Conservation (phyloP, 2,113 vertebrate genomes). For the Ancistrus triradiatus region DNA sequence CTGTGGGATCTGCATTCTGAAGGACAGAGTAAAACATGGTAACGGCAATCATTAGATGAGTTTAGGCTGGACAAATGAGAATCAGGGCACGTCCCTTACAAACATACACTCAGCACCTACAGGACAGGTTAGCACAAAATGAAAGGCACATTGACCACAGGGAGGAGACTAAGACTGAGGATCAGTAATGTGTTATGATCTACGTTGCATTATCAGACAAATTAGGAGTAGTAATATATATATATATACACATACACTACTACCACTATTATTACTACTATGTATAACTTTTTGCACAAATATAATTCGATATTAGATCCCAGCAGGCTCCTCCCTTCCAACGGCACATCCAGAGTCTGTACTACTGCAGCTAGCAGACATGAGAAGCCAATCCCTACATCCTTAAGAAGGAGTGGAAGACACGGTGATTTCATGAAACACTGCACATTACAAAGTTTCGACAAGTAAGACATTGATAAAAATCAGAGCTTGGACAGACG, state of each 20-base stretch:
- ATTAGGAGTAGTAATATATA: too few species aligned
- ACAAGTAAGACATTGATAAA: constrained; percentile 15
- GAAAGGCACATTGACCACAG: constrained; percentile 41
- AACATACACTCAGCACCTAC: constrained; percentile 49
- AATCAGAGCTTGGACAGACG: neutral
- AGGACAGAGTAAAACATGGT: constrained; percentile 26
- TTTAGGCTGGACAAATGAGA: neutral
- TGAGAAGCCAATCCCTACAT: constrained; percentile 28
- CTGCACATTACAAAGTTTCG: constrained; percentile 20
- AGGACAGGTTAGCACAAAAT: constrained; percentile 52
- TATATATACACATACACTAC: too few species aligned
- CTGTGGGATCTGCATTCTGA: constrained; percentile 57
- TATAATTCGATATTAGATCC: neutral
- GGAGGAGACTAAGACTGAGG: constrained; percentile 41
- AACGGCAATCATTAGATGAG: constrained; percentile 15
- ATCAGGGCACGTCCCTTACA: constrained; percentile 38
- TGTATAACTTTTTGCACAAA: too few species aligned
- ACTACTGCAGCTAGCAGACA: constrained; percentile 42
- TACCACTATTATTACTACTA: too few species aligned
- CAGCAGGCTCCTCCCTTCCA: constrained; percentile 45
- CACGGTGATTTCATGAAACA: constrained; percentile 33
- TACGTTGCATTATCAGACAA: too few species aligned
- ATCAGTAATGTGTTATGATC: too few species aligned
- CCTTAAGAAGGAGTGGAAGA: constrained; percentile 8
- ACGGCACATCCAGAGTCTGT: constrained; percentile 38